phyloP scores from a whole-genome alignment of 2,888 invertebrate species.

The Cancer borealis region DNA sequence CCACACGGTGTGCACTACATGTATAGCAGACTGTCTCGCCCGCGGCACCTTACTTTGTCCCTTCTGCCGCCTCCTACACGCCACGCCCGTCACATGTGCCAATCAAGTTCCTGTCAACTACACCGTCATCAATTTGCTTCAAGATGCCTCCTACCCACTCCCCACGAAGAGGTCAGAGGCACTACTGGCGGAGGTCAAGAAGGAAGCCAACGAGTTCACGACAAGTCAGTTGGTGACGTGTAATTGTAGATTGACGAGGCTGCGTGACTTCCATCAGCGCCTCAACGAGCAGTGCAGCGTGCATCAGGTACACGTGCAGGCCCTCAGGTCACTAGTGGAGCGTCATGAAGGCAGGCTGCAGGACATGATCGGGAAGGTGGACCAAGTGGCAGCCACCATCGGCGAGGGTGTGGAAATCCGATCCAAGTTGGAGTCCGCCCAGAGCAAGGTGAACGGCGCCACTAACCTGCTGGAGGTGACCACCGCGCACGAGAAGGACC shows the following conservation, averaged over 20 bases:
- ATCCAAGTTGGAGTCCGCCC: conserved; percentile 30
- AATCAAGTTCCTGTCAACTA: conserved; percentile 63
- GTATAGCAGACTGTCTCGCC: conserved; percentile 51
- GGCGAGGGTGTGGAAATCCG: conserved; percentile 30
- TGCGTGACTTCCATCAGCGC: conserved; percentile 55
- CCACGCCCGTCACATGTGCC: conserved; percentile 13
- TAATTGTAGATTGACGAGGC: conserved; percentile 56
- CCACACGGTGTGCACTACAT: conserved; percentile 62
- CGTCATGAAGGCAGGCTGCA: conserved; percentile 53
- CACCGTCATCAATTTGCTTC: conserved; percentile 61
- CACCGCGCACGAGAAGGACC: conserved; percentile 57
- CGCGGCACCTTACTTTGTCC: conserved; percentile 51
- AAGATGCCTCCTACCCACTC: conserved; percentile 17
- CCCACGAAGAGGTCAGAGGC: background rate
- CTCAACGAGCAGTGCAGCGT: conserved; percentile 30
- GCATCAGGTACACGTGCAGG: conserved; percentile 57
- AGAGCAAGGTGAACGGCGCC: conserved; percentile 47
- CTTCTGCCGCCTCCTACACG: conserved; percentile 56
- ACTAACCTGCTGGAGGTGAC: conserved; percentile 60
- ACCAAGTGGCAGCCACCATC: background rate
- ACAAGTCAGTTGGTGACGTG: conserved; percentile 54
- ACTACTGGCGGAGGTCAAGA: conserved; percentile 56
- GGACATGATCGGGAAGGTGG: conserved; percentile 31
- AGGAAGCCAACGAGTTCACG: conserved; percentile 60
- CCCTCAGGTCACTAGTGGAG: conserved; percentile 53